Evolutionary conservation across 37 sponge, comb jelly and placozoan species (phyloP), one percentile per base, ranked within the genome.

Genomic region (Cliona cf. orientalis): DNA sequence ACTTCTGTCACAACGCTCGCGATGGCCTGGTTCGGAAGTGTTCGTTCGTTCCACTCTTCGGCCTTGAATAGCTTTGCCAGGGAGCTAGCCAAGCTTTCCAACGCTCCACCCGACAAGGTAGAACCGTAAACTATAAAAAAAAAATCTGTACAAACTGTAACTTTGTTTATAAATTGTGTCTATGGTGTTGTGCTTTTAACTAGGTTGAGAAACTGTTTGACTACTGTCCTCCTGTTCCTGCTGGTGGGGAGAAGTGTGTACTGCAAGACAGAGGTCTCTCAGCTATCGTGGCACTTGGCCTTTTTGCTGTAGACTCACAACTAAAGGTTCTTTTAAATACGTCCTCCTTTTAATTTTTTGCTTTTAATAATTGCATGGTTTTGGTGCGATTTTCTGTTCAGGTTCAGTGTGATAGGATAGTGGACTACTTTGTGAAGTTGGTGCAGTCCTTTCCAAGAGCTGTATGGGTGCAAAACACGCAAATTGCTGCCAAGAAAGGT

Each of bases 231-330:
- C 37, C 45, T 19, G 33, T 84, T 29, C 12, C 78, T 25, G 42
- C n/a, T 56, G 43, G 58, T 37, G 43, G 28, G 23, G 62, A 42
- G 5, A 36, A 31, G 32, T 70, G 72, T 65, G 33, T 66, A 19
- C 74, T 90, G 5, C 34, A 67, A 26, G 75, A 77, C 60, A 64
- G 90, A 33, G 67, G 49, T n/a, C 90, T 84, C 17, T 37, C 72
- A 38, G 85, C 62, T 46, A 80, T 90, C 12, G 72, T 74, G 0
- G 84, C 90, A 14, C 60, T 90, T 40, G 90, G 90, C 26, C 74
- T 84, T 31, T 90, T 75, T 80, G 90, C 84, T n/a, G 43, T 84
- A 2, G 35, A 83, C 42, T 36, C 80, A 42, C 33, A 80, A 28
- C 44, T 73, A 7, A 41, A 72, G 68, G 89, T 88, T 31, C 4